phyloP scores from a whole-genome alignment of 1,140 invertebrate species.

The Sitophilus oryzae region DNA sequence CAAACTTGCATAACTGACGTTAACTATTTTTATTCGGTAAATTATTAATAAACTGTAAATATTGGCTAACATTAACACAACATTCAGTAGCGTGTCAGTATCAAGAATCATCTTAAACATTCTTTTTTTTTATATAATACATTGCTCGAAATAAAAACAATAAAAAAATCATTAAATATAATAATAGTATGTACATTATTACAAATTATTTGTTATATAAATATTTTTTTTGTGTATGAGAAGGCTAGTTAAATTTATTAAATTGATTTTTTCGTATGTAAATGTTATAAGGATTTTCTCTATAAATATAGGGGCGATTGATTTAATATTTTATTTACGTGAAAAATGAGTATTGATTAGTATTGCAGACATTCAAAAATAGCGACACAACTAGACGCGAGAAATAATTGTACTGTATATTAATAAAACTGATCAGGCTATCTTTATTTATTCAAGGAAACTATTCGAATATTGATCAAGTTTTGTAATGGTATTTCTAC shows the following conservation, averaged over 20 bases:
- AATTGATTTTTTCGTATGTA: not conserved
- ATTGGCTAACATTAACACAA: conserved; percentile 1
- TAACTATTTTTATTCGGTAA: conserved; percentile 4
- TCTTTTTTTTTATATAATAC: conserved; percentile 1
- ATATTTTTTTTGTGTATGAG: conserved; percentile 2
- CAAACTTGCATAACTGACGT: conserved; percentile 4
- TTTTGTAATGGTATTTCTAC: no score
- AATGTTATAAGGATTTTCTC: not conserved
- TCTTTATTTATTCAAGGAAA: no score
- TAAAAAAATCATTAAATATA: not conserved
- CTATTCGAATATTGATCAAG: no score
- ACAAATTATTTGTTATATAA: conserved; percentile 2
- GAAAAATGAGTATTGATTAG: no score
- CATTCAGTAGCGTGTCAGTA: not conserved
- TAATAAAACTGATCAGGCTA: no score
- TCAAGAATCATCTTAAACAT: not conserved
- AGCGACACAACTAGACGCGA: no score
- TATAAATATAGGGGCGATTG: no score
- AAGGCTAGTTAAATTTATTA: not conserved
- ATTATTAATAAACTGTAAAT: conserved; percentile 4
- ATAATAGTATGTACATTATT: conserved; percentile 5
- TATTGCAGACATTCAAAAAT: no score
- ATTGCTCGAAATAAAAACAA: not conserved
- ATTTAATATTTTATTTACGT: no score
- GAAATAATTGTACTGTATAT: no score